Percentiles rank a stretch among this genome's conserved stretches.
Conservation (phyloP, 2,113 vertebrate species). For the Tricholaema leucomelas region DNA sequence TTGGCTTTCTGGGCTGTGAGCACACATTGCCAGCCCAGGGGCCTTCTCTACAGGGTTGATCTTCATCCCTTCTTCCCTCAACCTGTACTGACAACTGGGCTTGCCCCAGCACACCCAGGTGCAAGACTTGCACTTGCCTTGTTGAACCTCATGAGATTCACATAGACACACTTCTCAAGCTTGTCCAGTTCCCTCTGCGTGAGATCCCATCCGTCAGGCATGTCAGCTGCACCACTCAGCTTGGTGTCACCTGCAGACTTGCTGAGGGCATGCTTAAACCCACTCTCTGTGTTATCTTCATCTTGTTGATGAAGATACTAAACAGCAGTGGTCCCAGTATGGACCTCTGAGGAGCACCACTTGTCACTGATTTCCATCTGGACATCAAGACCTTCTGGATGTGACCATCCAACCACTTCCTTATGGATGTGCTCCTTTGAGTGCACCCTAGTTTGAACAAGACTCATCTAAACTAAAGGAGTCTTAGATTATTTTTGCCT, state of each 20-base stretch:
- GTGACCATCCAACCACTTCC: background rate
- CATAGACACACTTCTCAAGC: background rate
- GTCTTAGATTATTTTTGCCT: background rate
- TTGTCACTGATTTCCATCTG: background rate
- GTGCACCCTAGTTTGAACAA: background rate
- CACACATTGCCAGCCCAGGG: background rate
- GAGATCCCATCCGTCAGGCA: background rate
- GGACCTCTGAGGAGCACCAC: background rate
- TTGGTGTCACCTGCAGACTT: background rate
- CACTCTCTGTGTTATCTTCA: background rate
- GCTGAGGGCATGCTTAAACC: background rate
- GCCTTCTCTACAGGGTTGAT: background rate
- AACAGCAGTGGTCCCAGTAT: background rate
- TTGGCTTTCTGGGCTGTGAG: background rate
- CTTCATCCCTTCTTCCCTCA: background rate
- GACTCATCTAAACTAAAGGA: background rate
- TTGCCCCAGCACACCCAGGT: background rate
- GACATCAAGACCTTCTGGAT: background rate
- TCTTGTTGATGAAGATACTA: background rate
- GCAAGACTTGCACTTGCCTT: background rate
- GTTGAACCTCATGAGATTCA: background rate
- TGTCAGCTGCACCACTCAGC: background rate
- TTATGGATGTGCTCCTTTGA: background rate
- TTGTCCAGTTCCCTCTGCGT: background rate
- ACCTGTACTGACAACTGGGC: background rate